Evolutionary conservation across 2,113 vertebrate genomes (phyloP), one percentile per base, ranked within the genome.

Genomic region (Macrotis lagotis): DNA sequence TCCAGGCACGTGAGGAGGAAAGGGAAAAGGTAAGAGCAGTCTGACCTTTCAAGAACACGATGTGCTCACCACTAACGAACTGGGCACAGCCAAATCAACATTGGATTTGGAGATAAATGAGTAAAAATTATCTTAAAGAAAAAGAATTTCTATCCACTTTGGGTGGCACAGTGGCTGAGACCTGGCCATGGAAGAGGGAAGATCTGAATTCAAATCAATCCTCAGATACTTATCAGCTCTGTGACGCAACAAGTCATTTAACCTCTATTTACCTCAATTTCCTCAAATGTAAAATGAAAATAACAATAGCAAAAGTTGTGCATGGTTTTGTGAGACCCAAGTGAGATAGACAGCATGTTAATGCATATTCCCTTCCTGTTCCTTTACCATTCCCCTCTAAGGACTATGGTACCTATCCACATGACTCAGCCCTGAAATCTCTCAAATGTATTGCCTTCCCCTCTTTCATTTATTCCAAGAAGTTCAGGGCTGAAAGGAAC

Each of bases 21-120:
- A 53, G 14, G 44, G 53, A 16, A 3, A 55, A 55, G 9, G 7
- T 11, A 0, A 0, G 26, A 37, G 11, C 6, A 3, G 7, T 2
- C 25, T 28, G 26, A 55, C 53, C 26, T 31, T 59, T 26, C 53
- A 25, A 55, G 26, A 9, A 28, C 2, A 31, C 28, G 26, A 31
- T 28, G 26, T 55, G 26, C 26, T 28, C 9, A 3, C 53, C 26
- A 55, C 53, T 28, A 55, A 10, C 31, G 9, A 8, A 8, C 26
- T 55, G 28, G 26, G 26, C 53, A 55, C 9, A 28, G 26, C 31
- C 53, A 55, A 55, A 31, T 55, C 53, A 28, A 28, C 53, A 55
- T 28, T 55, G 2, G 9, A 28, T 26, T 2, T 55, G 52, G 1
- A 55, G 53, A 28, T 11, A 6, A 9, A 55, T 28, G 26, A 14